phyloP scores from a whole-genome alignment of 2,113 vertebrate species.

The Gymnocephalus cernua region DNA sequence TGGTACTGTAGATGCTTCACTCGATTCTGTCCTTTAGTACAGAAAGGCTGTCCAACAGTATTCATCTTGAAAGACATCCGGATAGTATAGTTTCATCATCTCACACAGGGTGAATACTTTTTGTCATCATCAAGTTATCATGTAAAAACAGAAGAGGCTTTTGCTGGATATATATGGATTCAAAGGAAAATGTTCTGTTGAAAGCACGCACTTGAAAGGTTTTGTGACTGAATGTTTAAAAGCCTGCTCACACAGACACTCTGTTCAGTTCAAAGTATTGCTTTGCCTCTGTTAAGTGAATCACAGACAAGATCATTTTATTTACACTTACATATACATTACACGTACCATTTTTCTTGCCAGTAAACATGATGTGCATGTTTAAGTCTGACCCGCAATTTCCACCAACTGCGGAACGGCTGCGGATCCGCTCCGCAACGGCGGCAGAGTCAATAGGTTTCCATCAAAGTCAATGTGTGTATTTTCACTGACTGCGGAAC shows the following conservation, averaged over 20 bases:
- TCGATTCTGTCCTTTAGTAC: background rate
- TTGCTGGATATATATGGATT: background rate
- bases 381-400: background rate
- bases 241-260: background rate
- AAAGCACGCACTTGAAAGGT: background rate
- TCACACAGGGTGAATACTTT: background rate
- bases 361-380: background rate
- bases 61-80: background rate
- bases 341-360: background rate
- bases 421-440: no score
- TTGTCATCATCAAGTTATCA: background rate
- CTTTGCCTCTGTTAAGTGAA: background rate
- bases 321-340: background rate
- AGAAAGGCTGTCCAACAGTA: background rate
- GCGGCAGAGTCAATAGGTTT: no score
- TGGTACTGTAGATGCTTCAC: background rate
- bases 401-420: no score
- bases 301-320: background rate
- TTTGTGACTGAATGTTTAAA: background rate
- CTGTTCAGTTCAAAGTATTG: background rate
- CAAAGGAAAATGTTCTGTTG: background rate
- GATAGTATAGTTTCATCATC: background rate
- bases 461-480: no score
- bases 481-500: no score
- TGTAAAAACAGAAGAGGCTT: slow-evolving; percentile 2